Percentiles rank a stretch among this genome's conserved stretches.
These are phyloP conservation scores for Trisateles emortualis DNA, from an alignment of 2,888 invertebrate species.

Conservation along the genomic window DNA sequence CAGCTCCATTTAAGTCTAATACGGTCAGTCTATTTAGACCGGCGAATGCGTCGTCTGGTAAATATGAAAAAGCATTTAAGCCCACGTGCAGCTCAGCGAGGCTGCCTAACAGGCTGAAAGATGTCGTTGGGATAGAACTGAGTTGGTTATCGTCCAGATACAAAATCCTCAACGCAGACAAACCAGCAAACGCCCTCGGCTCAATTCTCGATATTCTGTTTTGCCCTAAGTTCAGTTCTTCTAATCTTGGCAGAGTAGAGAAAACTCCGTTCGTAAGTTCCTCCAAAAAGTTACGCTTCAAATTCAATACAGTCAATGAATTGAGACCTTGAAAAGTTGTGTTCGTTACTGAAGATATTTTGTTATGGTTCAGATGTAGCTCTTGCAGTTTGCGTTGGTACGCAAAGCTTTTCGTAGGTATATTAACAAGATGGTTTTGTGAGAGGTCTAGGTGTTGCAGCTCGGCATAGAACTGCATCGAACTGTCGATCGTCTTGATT, in stretches of 20 bases:
- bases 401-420: slow-evolving; percentile 92
- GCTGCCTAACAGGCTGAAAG: slow-evolving; percentile 91
- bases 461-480: slow-evolving; percentile 95
- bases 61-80: slow-evolving; percentile 91
- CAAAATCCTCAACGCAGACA: slow-evolving; percentile 91
- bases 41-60: slow-evolving; percentile 92
- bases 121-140: slow-evolving; percentile 91
- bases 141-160: slow-evolving; percentile 95
- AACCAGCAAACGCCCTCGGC: slow-evolving; percentile 91
- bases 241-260: slow-evolving; percentile 90
- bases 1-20: slow-evolving; percentile 93
- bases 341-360: slow-evolving; percentile 93
- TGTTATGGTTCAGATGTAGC: slow-evolving; percentile 94
- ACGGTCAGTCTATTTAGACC: slow-evolving; percentile 91
- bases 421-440: slow-evolving; percentile 93
- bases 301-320: slow-evolving; percentile 92
- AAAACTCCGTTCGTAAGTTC: slow-evolving; percentile 92
- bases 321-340: slow-evolving; percentile 93
- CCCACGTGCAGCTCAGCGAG: slow-evolving; percentile 95
- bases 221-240: slow-evolving; percentile 94
- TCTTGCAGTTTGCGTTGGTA: slow-evolving; percentile 94
- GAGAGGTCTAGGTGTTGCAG: slow-evolving; percentile 95
- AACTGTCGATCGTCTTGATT: slow-evolving; percentile 95
- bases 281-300: slow-evolving; percentile 93
- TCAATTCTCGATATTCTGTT: slow-evolving; percentile 94